A percentile compares a stretch with the other conserved stretches of the same genome.
phyloP scores from a whole-genome alignment of 2,888 invertebrate genomes.

The Acleris emargana region DNA sequence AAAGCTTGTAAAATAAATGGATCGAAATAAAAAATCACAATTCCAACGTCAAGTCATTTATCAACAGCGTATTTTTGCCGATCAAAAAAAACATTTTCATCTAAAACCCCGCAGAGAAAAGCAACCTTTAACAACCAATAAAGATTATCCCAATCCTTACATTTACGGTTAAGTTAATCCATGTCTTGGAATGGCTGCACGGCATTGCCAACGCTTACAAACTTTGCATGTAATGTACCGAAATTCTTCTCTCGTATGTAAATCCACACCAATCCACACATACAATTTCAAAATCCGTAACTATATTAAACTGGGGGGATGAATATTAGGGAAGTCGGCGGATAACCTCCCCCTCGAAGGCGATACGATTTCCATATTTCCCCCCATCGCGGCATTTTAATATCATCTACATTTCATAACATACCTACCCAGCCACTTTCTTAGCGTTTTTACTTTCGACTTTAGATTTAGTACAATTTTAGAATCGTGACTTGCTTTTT shows the following conservation, averaged over 20 bases:
- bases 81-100: too few species aligned
- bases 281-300: constrained; percentile 37
- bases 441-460: constrained; percentile 35
- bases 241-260: constrained; percentile 31
- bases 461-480: neutral
- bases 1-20: too few species aligned
- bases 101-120: too few species aligned
- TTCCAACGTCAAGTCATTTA: too few species aligned
- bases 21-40: too few species aligned
- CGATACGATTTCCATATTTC: constrained; percentile 36
- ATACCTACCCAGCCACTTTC: constrained; percentile 32
- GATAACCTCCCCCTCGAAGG: constrained; percentile 30
- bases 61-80: too few species aligned
- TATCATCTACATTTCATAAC: constrained; percentile 37
- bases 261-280: constrained; percentile 36
- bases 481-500: constrained; percentile 15
- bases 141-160: constrained; percentile 28
- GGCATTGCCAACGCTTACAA: constrained; percentile 15
- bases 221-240: constrained; percentile 27
- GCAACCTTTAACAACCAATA: constrained; percentile 6
- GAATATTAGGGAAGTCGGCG: constrained; percentile 35
- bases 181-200: constrained; percentile 9
- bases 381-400: constrained; percentile 34
- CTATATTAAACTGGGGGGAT: constrained; percentile 36
- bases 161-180: neutral